Percentiles rank a stretch among this genome's conserved stretches.
phyloP scores from a whole-genome alignment of 2,888 invertebrate species.

The Cheilosia urbana region DNA sequence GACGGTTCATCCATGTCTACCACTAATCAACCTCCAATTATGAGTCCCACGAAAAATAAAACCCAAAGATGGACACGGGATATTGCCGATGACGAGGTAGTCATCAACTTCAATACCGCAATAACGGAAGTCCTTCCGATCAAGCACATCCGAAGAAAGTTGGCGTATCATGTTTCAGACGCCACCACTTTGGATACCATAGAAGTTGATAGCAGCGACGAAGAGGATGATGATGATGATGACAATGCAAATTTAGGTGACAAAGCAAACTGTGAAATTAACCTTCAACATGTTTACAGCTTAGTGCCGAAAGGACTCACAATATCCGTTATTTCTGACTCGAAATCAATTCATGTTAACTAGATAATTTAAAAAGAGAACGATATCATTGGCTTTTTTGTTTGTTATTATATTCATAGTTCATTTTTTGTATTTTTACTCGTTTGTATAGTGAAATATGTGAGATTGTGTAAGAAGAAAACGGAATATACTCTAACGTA shows the following conservation, averaged over 20 bases:
- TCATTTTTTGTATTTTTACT: slow-evolving; percentile 37
- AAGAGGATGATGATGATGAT: slow-evolving; percentile 38
- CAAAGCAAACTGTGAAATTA: slow-evolving; percentile 59
- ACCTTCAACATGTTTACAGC: slow-evolving; percentile 70
- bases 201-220: slow-evolving; percentile 76
- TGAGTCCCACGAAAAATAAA: slow-evolving; percentile 81
- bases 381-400: slow-evolving; percentile 5
- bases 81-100: slow-evolving; percentile 81
- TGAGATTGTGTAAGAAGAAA: slow-evolving; percentile 24
- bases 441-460: slow-evolving; percentile 51
- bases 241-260: slow-evolving; percentile 12
- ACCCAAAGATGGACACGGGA: slow-evolving; percentile 79
- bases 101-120: slow-evolving; percentile 82
- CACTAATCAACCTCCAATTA: slow-evolving; percentile 77
- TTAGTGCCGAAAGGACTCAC: slow-evolving; percentile 79
- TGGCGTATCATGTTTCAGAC: slow-evolving; percentile 76
- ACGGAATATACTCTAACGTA: slow-evolving; percentile 30
- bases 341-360: slow-evolving; percentile 37
- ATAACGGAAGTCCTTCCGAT: slow-evolving; percentile 82
- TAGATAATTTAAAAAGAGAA: slow-evolving; percentile 30
- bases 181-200: slow-evolving; percentile 36
- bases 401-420: slow-evolving; percentile 63
- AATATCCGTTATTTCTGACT: slow-evolving; percentile 76
- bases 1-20: slow-evolving; percentile 69
- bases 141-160: slow-evolving; percentile 72